These are phyloP conservation scores for Orussus abietinus DNA, from an alignment of 1,140 invertebrate genomes.

Conservation along the genomic window DNA sequence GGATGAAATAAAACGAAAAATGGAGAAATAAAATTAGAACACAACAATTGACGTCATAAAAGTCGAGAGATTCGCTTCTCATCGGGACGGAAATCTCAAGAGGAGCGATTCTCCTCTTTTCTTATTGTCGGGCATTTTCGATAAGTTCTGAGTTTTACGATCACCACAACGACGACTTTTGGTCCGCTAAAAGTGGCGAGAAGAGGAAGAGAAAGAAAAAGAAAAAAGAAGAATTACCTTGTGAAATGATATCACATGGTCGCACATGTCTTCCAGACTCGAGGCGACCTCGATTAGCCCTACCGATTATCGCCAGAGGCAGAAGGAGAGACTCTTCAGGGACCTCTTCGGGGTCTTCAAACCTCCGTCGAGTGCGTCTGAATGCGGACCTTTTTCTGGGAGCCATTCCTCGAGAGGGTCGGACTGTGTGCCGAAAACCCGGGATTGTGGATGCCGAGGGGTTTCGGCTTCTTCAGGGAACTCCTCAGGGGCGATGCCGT, in stretches of 20 bases:
- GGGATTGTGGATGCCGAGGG: conserved; percentile 81
- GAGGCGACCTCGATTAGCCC: no score
- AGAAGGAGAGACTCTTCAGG: not conserved
- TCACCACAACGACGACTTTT: no score
- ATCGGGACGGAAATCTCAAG: no score
- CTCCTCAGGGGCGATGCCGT: conserved; percentile 71
- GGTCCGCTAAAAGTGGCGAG: no score
- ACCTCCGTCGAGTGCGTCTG: conserved; percentile 85
- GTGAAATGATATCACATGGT: not conserved
- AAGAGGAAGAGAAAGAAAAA: not conserved
- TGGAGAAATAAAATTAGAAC: no score
- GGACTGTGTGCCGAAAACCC: conserved; percentile 77
- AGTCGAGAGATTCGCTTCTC: no score
- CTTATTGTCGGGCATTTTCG: no score
- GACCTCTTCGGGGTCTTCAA: conserved; percentile 39
- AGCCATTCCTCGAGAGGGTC: conserved; percentile 73
- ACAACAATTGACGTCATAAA: no score
- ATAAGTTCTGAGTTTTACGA: no score
- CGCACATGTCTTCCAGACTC: not conserved
- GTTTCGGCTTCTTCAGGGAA: conserved; percentile 75
- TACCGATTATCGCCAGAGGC: not conserved
- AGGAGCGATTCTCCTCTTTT: no score
- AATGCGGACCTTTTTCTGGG: conserved; percentile 82
- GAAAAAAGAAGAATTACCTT: conserved; percentile 1
- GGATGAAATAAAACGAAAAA: no score